A percentile compares a stretch with the other conserved stretches of the same genome.
Conservation (phyloP, 2,113 vertebrate genomes). For the Sterrhoptilus dennistouni region DNA sequence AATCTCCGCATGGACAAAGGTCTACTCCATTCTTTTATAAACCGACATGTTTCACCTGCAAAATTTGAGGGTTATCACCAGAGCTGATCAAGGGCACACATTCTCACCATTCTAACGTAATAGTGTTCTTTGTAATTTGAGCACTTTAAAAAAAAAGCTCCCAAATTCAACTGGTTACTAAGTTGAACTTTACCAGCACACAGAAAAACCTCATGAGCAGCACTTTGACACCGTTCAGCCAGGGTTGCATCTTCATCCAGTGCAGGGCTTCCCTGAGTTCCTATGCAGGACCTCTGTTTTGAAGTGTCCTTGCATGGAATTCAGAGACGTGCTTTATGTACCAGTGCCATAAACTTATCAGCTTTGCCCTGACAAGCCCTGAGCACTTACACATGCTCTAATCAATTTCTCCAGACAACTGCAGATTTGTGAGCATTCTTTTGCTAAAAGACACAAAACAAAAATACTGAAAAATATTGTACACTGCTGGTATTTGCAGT, state of each 20-base stretch:
- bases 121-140: background rate
- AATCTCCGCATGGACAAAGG: background rate
- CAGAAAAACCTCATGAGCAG: background rate
- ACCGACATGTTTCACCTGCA: background rate
- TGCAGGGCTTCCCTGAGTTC: background rate
- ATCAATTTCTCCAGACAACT: background rate
- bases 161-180: background rate
- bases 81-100: background rate
- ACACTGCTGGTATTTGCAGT: background rate
- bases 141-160: background rate
- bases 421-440: background rate
- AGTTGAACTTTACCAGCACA: background rate
- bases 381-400: background rate
- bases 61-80: background rate
- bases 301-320: background rate
- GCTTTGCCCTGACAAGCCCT: background rate
- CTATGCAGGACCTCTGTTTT: background rate
- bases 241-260: background rate
- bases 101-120: background rate
- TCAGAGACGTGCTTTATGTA: background rate
- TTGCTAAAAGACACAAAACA: background rate
- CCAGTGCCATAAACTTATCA: accelerated
- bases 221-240: background rate
- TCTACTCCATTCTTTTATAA: background rate
- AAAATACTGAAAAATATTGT: background rate